Evolutionary conservation across 2,113 vertebrate species (phyloP).

Genomic region (Recurvirostra avosetta): DNA sequence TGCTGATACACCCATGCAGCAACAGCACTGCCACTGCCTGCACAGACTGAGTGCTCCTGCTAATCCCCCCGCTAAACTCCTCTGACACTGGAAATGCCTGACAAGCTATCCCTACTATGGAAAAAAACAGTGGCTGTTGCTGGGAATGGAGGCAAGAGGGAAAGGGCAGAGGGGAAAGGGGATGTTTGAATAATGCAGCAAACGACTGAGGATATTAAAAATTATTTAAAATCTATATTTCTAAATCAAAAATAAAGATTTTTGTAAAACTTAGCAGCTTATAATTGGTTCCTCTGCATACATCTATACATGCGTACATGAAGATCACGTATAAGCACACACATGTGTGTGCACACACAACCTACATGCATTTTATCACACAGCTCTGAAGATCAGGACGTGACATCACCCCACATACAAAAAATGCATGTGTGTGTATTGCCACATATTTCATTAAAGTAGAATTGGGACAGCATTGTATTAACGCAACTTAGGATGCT

Average conservation of each 20-base stretch:
- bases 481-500: neutral
- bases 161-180: neutral
- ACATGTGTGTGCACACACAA: fast-evolving
- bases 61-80: neutral
- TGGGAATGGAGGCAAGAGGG: neutral
- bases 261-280: neutral
- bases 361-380: neutral
- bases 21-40: neutral
- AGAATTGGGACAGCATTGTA: neutral
- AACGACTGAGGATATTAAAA: neutral
- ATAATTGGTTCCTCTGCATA: neutral
- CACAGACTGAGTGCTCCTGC: neutral
- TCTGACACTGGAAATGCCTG: neutral
- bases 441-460: neutral
- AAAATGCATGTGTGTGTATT: fast-evolving
- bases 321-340: neutral
- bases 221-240: neutral
- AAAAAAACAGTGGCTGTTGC: neutral
- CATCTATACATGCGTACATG: fast-evolving
- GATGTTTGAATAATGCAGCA: neutral
- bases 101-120: neutral
- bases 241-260: neutral
- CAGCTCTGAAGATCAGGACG: neutral
- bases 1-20: neutral
- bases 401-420: neutral